Conservation (phyloP, 2,888 invertebrate genomes). For the Cryptosula pallasiana region DNA sequence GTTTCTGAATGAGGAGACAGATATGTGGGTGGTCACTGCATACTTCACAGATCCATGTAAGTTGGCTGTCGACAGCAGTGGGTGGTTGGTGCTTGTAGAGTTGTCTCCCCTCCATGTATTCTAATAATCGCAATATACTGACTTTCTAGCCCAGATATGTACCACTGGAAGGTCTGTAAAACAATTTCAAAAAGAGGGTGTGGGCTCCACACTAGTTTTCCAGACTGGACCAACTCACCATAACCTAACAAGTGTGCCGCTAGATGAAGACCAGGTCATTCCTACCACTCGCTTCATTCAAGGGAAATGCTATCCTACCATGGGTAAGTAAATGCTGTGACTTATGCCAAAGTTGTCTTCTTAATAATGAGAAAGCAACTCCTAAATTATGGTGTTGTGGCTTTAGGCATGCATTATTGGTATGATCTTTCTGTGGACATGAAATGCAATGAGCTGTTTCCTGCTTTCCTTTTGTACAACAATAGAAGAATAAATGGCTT, state of each 20-base stretch:
- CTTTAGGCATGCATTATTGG: constrained; percentile 42
- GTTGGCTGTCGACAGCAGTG: too few relatives aligned
- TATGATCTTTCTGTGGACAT: constrained; percentile 35
- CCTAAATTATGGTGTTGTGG: neutral
- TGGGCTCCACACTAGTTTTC: constrained; percentile 43
- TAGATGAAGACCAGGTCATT: constrained; percentile 32
- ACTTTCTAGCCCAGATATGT: constrained; percentile 39
- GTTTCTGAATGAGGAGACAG: neutral
- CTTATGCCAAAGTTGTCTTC: neutral
- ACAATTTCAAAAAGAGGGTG: constrained; percentile 35
- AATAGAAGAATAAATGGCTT: constrained; percentile 40
- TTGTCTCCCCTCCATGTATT: too few relatives aligned
- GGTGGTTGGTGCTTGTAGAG: too few relatives aligned
- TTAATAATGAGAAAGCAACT: neutral
- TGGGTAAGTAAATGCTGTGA: constrained; percentile 45
- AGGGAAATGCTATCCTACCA: constrained; percentile 44
- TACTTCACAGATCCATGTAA: constrained; percentile 25
- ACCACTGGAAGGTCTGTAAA: constrained; percentile 34
- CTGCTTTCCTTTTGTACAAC: constrained; percentile 43
- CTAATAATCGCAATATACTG: too few relatives aligned
- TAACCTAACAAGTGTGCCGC: constrained; percentile 32
- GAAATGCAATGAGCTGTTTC: constrained; percentile 38
- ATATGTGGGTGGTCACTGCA: constrained; percentile 24
- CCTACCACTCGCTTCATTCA: constrained; percentile 39
- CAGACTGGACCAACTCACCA: constrained; percentile 40